Percentiles rank a stretch among this genome's conserved stretches.
These are phyloP conservation scores for Montipora capitata DNA, from an alignment of 92 coral and sea anemone species.

Conservation along the genomic window DNA sequence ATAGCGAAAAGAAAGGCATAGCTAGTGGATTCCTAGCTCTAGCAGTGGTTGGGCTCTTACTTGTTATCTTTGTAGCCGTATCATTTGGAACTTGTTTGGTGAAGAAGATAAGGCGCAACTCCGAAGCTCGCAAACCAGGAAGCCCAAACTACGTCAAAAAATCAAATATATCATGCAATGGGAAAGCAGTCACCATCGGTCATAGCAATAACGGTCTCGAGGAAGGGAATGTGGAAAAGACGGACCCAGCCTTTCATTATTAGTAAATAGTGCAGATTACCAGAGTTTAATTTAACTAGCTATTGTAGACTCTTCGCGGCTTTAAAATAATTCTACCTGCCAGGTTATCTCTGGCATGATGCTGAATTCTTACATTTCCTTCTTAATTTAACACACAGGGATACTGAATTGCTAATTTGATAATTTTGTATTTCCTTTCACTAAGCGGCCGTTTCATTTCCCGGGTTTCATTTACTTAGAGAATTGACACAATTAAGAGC, in stretches of 20 bases:
- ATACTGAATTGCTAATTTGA: too few species aligned
- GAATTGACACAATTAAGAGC: too few species aligned
- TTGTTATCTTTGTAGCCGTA: neutral
- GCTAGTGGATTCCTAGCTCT: slow-evolving; percentile 14
- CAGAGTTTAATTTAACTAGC: neutral
- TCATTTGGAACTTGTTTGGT: neutral
- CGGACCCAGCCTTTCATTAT: slow-evolving; percentile 28
- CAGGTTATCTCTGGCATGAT: too few species aligned
- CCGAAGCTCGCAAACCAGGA: neutral
- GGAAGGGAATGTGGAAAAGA: neutral
- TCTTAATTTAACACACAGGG: too few species aligned
- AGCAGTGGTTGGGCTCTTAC: slow-evolving; percentile 25
- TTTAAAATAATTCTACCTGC: too few species aligned
- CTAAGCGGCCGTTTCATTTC: too few species aligned
- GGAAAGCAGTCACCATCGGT: slow-evolving; percentile 41
- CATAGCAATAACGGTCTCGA: slow-evolving; percentile 12
- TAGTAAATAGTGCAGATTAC: neutral
- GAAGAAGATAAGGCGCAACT: slow-evolving; percentile 16
- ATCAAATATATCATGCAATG: slow-evolving; percentile 35
- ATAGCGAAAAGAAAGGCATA: neutral
- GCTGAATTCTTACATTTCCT: too few species aligned
- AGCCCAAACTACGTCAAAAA: slow-evolving; percentile 14
- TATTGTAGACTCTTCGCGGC: neutral
- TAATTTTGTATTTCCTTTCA: too few species aligned
- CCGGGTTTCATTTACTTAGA: too few species aligned